Conservation (phyloP, 2,888 invertebrate species). For the Apamea sordens region DNA sequence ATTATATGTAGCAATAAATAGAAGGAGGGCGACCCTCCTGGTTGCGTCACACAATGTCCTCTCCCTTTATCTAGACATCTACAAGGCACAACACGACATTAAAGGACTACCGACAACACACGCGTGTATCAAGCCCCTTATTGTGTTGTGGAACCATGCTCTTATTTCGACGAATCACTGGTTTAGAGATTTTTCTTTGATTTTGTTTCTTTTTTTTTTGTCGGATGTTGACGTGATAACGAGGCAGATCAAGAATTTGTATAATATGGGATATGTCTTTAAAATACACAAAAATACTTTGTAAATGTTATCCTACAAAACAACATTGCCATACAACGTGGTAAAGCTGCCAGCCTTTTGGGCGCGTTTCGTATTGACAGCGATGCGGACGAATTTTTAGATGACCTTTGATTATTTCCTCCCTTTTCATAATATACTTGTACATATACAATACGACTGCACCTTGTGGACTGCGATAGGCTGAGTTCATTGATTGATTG, state of each 20-base stretch:
- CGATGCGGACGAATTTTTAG: no score
- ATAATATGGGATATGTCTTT: background rate
- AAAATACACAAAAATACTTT: background rate
- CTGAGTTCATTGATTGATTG: no score
- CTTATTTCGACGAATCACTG: slow-evolving; percentile 56
- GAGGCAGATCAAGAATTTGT: background rate
- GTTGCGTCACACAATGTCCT: slow-evolving; percentile 67
- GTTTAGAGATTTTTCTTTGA: slow-evolving; percentile 29
- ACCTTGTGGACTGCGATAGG: no score
- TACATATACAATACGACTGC: no score
- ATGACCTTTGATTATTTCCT: no score
- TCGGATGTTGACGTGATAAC: background rate
- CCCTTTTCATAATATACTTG: no score
- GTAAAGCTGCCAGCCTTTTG: no score
- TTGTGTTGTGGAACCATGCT: slow-evolving; percentile 63
- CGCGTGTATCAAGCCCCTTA: slow-evolving; percentile 67
- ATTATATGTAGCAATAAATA: slow-evolving; percentile 68
- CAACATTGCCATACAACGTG: no score
- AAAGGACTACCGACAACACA: slow-evolving; percentile 82
- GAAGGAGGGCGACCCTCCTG: slow-evolving; percentile 69
- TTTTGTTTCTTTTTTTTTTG: slow-evolving; percentile 14
- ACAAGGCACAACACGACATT: slow-evolving; percentile 80
- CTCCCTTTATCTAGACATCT: slow-evolving; percentile 84
- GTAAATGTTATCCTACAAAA: background rate
- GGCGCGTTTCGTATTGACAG: no score